Evolutionary conservation across 2,888 invertebrate species (phyloP), one percentile per base, ranked within the genome.

Genomic region (Steinernema hermaphroditum): DNA sequence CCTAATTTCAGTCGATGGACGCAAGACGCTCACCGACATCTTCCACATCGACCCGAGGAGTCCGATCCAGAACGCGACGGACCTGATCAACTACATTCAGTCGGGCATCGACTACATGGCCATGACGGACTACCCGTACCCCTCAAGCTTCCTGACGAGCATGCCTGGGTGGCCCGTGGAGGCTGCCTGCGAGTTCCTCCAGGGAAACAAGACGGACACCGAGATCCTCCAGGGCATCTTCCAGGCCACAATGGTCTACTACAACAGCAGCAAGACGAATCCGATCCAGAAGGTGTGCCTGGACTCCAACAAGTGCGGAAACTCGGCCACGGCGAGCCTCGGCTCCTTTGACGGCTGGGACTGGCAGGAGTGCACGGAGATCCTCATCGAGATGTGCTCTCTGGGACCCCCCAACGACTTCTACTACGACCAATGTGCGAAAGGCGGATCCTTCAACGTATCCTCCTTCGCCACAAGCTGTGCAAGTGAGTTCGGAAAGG

Each of bases 61-160:
- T 9, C 71, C 46, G 19, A 75, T 81, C 27, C 43, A 32, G 6
- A 73, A 71, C 19, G n/a, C 34, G 14, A 57, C 54, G 4, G 79
- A 74, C 16, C 37, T 77, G 6, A 71, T 49, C 27, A 54, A 14
- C 14, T 78, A 69, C 69, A 76, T 77, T 24, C 34, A 41, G 29
- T 43, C 54, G 24, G 74, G 76, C 16, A 57, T 83, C 54, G 90
- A 90, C 6, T 92, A 92, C 82, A 87, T 95, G 77, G 95, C 94
- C 0, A 96, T 96, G 96, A 92, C 92, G 16, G 92, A 97, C 88
- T 97, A 97, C 88, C 96, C 96, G 0, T 97, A 94, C 87, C 89
- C 92, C 0, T 91, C 92, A 0, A 90, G 91, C 83, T 97, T 96
- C 87, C 88, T 97, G 70, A 71, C 72, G 14, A 87, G 87, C 22